A percentile compares a stretch with the other conserved stretches of the same genome.
Conservation (phyloP, 2,113 vertebrate species). For the Melanerpes formicivorus region DNA sequence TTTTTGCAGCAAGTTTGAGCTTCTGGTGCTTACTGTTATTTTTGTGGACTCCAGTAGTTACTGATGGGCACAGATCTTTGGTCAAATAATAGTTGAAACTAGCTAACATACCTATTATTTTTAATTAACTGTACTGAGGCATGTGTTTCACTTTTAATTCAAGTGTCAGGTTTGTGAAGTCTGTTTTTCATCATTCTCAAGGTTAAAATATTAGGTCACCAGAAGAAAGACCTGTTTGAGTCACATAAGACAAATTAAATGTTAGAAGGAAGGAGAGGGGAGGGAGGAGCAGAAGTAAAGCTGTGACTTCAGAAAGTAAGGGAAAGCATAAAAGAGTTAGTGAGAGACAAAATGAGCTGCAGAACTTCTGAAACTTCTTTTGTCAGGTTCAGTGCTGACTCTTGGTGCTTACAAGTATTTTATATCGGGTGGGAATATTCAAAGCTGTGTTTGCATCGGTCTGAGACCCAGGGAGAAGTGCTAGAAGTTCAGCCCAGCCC, state of each 20-base stretch:
- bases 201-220: conserved; percentile 60
- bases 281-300: conserved; percentile 37
- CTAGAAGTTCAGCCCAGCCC: background rate
- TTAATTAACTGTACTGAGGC: conserved; percentile 54
- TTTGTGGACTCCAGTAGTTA: background rate
- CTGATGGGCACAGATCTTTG: conserved; percentile 24
- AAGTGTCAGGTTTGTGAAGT: conserved; percentile 39
- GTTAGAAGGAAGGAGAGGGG: conserved; percentile 41
- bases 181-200: conserved; percentile 54
- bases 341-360: background rate
- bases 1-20: background rate
- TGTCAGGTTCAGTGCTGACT: background rate
- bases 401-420: background rate
- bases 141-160: conserved; percentile 57
- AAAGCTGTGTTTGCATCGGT: background rate
- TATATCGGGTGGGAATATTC: background rate
- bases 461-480: background rate
- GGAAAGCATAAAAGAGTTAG: background rate
- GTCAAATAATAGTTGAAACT: conserved; percentile 9
- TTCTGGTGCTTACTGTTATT: background rate
- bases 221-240: conserved; percentile 49
- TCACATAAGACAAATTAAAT: conserved; percentile 60
- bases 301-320: background rate
- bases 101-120: conserved; percentile 34
- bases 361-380: background rate